Conservation (phyloP, 2,888 invertebrate genomes). For the Furcula furcula region DNA sequence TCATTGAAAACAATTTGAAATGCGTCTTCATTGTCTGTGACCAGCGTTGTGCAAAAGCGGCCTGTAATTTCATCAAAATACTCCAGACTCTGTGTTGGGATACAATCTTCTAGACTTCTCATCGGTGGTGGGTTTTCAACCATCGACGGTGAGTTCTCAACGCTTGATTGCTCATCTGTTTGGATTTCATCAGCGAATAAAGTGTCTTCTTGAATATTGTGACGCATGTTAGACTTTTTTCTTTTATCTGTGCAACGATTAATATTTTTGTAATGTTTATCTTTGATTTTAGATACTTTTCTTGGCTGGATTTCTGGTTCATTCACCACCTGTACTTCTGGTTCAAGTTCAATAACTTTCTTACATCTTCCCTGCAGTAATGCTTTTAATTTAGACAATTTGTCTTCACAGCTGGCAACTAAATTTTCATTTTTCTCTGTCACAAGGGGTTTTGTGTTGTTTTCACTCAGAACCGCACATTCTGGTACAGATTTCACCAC, state of each 20-base stretch:
- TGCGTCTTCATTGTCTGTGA: constrained; percentile 60
- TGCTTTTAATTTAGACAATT: constrained; percentile 56
- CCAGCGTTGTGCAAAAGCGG: constrained; percentile 51
- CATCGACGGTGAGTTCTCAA: constrained; percentile 44
- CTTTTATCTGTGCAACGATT: constrained; percentile 39
- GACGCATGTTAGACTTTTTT: constrained; percentile 34
- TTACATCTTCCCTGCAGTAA: constrained; percentile 46
- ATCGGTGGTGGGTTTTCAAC: constrained; percentile 41
- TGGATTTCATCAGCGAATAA: constrained; percentile 50
- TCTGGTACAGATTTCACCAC: constrained; percentile 22
- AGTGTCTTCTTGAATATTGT: constrained; percentile 49
- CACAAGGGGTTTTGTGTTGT: constrained; percentile 5
- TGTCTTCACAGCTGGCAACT: constrained; percentile 62
- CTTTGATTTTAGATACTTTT: constrained; percentile 31
- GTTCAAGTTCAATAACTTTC: constrained; percentile 1
- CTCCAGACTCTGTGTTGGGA: constrained; percentile 18
- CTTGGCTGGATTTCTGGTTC: constrained; percentile 20
- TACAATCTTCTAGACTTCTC: constrained; percentile 16
- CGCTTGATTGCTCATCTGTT: constrained; percentile 38
- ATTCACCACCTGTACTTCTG: not conserved
- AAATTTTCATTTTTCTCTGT: constrained; percentile 33
- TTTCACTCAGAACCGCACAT: constrained; percentile 16
- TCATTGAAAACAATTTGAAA: constrained; percentile 74
- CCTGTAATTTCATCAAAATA: constrained; percentile 68
- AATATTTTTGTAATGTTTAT: constrained; percentile 49